phyloP scores from a whole-genome alignment of 2,888 invertebrate species.

The Cryptocephalus primarius region DNA sequence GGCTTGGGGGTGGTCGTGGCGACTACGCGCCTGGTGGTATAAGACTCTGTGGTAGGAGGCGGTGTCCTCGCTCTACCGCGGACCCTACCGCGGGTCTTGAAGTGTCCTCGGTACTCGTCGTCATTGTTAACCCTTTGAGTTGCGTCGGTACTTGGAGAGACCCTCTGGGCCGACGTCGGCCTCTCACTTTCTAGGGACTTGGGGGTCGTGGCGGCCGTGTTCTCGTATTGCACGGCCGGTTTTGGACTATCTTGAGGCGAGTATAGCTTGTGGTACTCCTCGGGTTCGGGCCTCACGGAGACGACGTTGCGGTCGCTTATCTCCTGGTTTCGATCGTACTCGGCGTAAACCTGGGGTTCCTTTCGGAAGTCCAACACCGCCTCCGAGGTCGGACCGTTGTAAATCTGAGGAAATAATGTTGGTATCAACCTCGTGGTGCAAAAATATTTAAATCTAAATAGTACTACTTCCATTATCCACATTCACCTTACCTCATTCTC shows the following conservation, averaged over 20 bases:
- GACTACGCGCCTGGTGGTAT: conserved; percentile 10
- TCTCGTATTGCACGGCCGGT: conserved; percentile 12
- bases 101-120: conserved; percentile 5
- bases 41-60: conserved; percentile 5
- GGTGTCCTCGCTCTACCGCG: conserved; percentile 17
- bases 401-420: conserved; percentile 6
- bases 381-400: conserved; percentile 9
- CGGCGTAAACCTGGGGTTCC: not conserved
- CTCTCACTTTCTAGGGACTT: conserved; percentile 8
- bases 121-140: no score
- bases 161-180: no score
- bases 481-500: conserved; percentile 14
- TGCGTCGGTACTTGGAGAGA: no score
- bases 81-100: conserved; percentile 20
- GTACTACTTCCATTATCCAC: no score
- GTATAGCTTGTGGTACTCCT: no score
- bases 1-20: conserved; percentile 16
- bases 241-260: no score
- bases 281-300: no score
- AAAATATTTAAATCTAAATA: no score
- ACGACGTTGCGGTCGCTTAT: no score
- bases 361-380: conserved; percentile 2
- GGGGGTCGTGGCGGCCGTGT: conserved; percentile 11
- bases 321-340: not conserved
- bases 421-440: no score